phyloP scores from a whole-genome alignment of 2,888 invertebrate genomes.

The Thelaira solivaga region DNA sequence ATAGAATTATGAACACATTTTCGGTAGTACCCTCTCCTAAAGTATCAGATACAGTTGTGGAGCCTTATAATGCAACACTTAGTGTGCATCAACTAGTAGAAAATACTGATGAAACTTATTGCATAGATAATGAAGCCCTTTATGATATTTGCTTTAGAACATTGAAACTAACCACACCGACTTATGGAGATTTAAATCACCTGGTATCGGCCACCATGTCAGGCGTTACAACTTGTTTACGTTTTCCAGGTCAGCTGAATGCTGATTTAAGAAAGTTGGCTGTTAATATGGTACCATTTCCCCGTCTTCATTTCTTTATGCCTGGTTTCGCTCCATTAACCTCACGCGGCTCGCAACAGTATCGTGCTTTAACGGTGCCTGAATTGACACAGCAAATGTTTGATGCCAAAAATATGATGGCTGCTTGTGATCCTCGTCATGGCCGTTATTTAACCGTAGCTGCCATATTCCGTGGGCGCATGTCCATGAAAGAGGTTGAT shows the following conservation, averaged over 20 bases:
- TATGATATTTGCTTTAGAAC: conserved; percentile 96
- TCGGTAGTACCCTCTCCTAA: conserved; percentile 91
- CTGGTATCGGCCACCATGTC: conserved; percentile 92
- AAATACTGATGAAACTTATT: conserved; percentile 93
- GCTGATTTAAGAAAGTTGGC: conserved; percentile 94
- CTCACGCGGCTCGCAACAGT: conserved; percentile 92
- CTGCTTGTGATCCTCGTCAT: conserved; percentile 94
- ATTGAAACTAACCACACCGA: conserved; percentile 90
- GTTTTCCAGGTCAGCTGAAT: conserved; percentile 96
- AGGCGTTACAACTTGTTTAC: conserved; percentile 89
- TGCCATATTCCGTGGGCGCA: conserved; percentile 92
- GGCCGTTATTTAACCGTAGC: conserved; percentile 94
- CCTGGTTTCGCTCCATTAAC: conserved; percentile 96
- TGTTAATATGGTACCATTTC: conserved; percentile 99
- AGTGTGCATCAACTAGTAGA: conserved; percentile 93
- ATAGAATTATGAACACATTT: conserved; percentile 91
- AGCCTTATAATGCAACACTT: conserved; percentile 93
- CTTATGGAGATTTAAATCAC: conserved; percentile 95
- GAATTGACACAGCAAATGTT: conserved; percentile 95
- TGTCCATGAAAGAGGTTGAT: conserved; percentile 96
- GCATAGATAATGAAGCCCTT: conserved; percentile 94
- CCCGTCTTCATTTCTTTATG: conserved; percentile 96
- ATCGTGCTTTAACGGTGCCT: conserved; percentile 92
- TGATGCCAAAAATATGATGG: conserved; percentile 98
- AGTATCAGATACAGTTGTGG: conserved; percentile 81